These are phyloP conservation scores for Sebastes fasciatus DNA, from an alignment of 2,113 vertebrate genomes.

Conservation along the genomic window DNA sequence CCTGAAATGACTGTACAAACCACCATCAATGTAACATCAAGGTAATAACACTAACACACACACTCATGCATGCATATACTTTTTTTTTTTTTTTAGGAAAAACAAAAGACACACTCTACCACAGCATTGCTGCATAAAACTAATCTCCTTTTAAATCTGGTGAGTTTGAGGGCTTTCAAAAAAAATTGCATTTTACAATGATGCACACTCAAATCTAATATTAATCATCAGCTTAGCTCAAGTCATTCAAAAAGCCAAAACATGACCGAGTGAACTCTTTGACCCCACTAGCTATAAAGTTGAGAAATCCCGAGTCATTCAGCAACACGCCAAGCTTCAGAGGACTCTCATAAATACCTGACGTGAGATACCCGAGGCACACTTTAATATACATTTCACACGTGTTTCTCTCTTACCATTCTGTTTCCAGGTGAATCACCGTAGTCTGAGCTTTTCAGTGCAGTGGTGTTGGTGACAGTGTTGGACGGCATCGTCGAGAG, in stretches of 20 bases:
- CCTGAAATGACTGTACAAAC: not conserved
- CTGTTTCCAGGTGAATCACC: conserved; percentile 76
- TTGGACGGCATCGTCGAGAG: conserved; percentile 88
- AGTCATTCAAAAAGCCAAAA: conserved; percentile 19
- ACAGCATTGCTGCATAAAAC: not conserved
- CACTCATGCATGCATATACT: not conserved
- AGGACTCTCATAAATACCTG: conserved; percentile 8
- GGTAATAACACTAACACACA: not conserved
- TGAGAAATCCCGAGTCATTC: conserved; percentile 10
- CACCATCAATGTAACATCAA: not conserved
- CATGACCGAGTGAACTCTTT: conserved; percentile 14
- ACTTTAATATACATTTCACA: not conserved
- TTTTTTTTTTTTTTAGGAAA: conserved; percentile 7
- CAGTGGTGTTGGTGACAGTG: conserved; percentile 72
- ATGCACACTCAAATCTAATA: conserved; percentile 22
- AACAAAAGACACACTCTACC: not conserved
- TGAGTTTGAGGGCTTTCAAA: conserved; percentile 5
- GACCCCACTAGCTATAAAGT: not conserved
- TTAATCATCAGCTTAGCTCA: conserved; percentile 23
- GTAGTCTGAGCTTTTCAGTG: conserved; percentile 79
- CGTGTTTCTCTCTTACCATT: conserved; percentile 79
- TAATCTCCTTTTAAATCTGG: conserved; percentile 33
- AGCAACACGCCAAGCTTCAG: not conserved
- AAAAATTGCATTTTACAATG: conserved; percentile 19
- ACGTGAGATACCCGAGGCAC: not conserved